Evolutionary conservation across 2,888 invertebrate species (phyloP).

Genomic region (Steinernema hermaphroditum): DNA sequence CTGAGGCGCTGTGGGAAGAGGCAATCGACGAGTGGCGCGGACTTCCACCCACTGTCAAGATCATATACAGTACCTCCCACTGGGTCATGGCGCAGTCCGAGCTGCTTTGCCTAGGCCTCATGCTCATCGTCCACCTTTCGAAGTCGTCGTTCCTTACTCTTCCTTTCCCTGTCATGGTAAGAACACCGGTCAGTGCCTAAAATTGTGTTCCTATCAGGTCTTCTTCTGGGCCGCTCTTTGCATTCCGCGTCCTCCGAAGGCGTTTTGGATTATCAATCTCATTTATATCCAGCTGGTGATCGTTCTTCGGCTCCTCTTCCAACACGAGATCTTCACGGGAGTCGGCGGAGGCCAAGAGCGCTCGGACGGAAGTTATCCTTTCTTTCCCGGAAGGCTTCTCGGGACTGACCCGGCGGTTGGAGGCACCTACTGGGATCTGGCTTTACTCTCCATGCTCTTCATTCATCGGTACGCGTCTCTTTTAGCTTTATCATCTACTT

Average conservation of each 20-base stretch:
- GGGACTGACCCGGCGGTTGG: constrained; percentile 21
- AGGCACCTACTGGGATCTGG: constrained; percentile 28
- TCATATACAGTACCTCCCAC: constrained; percentile 14
- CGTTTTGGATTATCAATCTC: constrained; percentile 29
- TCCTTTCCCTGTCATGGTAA: constrained; percentile 25
- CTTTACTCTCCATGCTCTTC: constrained; percentile 31
- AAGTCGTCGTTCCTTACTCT: constrained; percentile 21
- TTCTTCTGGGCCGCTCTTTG: constrained; percentile 30
- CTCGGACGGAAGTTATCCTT: constrained; percentile 2
- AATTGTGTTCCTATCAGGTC: neutral
- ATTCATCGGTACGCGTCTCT: neutral
- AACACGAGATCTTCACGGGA: constrained; percentile 25
- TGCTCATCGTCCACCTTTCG: constrained; percentile 26
- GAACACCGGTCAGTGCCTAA: neutral
- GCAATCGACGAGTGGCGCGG: constrained; percentile 28
- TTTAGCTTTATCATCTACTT: neutral
- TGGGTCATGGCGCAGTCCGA: constrained; percentile 31
- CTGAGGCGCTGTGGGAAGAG: constrained; percentile 23
- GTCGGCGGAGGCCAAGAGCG: neutral
- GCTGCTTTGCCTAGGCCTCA: neutral
- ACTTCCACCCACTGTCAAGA: constrained; percentile 19
- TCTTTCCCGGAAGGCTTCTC: constrained; percentile 14
- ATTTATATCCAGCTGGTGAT: constrained; percentile 27
- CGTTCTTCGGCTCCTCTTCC: constrained; percentile 26
- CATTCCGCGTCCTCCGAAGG: constrained; percentile 25